A percentile compares a stretch with the other conserved stretches of the same genome.
Evolutionary conservation across 2,888 invertebrate genomes (phyloP).

Genomic region (Macrostomum cliftonense): DNA sequence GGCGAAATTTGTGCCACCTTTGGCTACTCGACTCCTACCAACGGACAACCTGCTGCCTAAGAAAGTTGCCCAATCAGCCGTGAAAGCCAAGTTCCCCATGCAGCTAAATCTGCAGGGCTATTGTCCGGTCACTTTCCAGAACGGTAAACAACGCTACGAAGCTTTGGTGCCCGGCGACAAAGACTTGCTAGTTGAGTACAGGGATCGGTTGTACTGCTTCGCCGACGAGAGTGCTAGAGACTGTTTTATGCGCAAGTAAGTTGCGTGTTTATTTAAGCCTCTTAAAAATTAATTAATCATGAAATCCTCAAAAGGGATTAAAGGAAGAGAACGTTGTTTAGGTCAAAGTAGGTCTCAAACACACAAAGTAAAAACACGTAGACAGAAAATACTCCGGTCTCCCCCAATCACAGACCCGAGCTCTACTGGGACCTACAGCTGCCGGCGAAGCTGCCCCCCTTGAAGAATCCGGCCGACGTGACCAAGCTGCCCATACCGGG

Average conservation of each 20-base stretch:
- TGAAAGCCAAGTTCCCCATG: slow-evolving; percentile 20
- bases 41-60: slow-evolving; percentile 24
- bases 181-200: slow-evolving; percentile 30
- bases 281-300: not conserved
- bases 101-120: slow-evolving; percentile 29
- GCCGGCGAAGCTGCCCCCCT: slow-evolving; percentile 36
- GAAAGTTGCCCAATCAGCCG: slow-evolving; percentile 20
- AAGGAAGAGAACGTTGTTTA: too few relatives aligned
- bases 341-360: too few relatives aligned
- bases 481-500: slow-evolving; percentile 34
- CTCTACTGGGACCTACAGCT: slow-evolving; percentile 29
- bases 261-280: too few relatives aligned
- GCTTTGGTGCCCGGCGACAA: slow-evolving; percentile 29
- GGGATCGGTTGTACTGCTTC: slow-evolving; percentile 27
- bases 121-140: slow-evolving; percentile 36
- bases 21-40: slow-evolving; percentile 27
- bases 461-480: slow-evolving; percentile 23
- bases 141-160: slow-evolving; percentile 29
- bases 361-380: too few relatives aligned
- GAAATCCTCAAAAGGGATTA: too few relatives aligned
- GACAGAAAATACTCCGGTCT: too few relatives aligned
- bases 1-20: slow-evolving; percentile 28
- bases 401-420: slow-evolving; percentile 28
- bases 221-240: slow-evolving; percentile 28
- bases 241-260: slow-evolving; percentile 31